Base-by-base conservation (phyloP, 2,113 vertebrate genomes). In the Leucosticte australis region DNA sequence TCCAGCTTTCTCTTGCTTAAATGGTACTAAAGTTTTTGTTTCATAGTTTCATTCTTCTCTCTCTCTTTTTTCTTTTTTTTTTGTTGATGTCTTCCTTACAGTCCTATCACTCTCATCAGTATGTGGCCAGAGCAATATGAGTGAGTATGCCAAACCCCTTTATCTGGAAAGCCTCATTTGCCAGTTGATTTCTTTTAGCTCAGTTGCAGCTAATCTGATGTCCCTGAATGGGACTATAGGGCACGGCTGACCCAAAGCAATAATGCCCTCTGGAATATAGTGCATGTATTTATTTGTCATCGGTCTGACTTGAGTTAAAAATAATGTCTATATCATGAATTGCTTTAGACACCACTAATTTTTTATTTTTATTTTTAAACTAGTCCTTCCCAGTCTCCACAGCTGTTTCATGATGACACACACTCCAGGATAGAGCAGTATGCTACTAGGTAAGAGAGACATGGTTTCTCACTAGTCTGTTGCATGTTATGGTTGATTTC, bases 71-170 rank as follows among this genome's bases (percentile, higher is more conserved):
- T 26, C 68, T 49, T 39, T 47, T 53, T 41, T 46, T 68, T 96
- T 70, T 31, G 68, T 74, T 97, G 30, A 42, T 93, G 95, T 97
- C 96, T 98, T 97, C 76, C 94, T 97, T 98, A 89, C 99, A 99
- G 99, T 97, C 99, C 99, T 92, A 98, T 99, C 97, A 99, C 99
- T 85, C 99, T 99, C 98, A 99, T 99, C 99, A 99, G 99, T 98
- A 99, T 99, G 99, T 99, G 99, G 98, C 99, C 99, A 90, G 99
- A 99, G 97, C 98, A 99, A 97, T 99, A 99, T 94, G 99, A 99
- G 99, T 99, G 97, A 99, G 99, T 99, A 99, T 83, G 81, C 85
- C 57, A 63, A 94, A 81, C 42, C 37, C 50, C 59, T 67, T 23
- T 83, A 1, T 76, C 67, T 80, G 44, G 42, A 84, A 68, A 90